Conservation (phyloP, 2,113 vertebrate species). For the Pteropus alecto region DNA sequence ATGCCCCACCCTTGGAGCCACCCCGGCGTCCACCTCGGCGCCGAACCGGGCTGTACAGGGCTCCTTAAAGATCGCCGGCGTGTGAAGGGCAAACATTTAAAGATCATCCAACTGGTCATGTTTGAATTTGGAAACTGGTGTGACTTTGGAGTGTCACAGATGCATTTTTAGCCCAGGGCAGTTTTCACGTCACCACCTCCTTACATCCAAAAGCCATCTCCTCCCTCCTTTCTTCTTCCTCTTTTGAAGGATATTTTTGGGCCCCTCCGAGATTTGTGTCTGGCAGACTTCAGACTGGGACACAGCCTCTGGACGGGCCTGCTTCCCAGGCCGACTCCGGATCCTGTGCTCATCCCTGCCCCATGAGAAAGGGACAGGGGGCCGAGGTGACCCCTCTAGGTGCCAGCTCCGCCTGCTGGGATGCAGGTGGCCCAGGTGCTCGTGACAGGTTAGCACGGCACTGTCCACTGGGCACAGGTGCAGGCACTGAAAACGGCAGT, state of each 20-base stretch:
- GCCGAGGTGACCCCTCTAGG: neutral
- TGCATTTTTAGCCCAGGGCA: neutral
- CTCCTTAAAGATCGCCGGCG: neutral
- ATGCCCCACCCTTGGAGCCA: neutral
- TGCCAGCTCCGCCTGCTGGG: neutral
- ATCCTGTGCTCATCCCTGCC: accelerated
- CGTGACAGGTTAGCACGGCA: neutral
- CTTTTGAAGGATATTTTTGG: neutral
- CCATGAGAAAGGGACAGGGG: neutral
- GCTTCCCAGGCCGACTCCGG: neutral
- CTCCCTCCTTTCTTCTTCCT: neutral
- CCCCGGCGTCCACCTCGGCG: neutral
- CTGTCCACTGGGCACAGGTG: slow-evolving; percentile 38
- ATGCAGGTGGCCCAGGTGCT: neutral
- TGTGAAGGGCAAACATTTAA: neutral
- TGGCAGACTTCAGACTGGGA: neutral
- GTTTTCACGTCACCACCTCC: neutral
- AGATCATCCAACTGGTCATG: neutral
- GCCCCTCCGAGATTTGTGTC: neutral
- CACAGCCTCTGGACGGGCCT: neutral
- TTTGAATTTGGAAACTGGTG: neutral
- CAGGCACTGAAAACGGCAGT: slow-evolving; percentile 49
- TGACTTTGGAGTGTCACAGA: neutral
- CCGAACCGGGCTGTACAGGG: neutral
- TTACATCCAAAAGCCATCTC: neutral